phyloP scores from a whole-genome alignment of 2,888 invertebrate genomes.

The Zele albiditarsus region DNA sequence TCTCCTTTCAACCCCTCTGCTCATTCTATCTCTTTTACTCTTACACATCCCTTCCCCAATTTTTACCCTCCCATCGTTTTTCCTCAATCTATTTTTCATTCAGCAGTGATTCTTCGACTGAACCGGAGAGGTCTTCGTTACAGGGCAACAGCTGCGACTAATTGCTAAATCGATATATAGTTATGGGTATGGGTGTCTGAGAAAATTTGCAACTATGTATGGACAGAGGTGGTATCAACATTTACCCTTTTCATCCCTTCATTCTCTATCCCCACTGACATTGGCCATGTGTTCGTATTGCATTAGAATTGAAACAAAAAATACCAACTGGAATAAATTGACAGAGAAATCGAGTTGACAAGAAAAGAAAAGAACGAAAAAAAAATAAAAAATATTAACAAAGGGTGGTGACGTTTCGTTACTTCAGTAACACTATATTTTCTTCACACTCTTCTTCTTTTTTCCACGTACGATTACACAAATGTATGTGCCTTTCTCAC shows the following conservation, averaged over 20 bases:
- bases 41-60: neutral
- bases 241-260: neutral
- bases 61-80: neutral
- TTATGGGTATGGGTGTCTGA: constrained; percentile 3
- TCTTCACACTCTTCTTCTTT: neutral
- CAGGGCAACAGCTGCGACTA: constrained; percentile 57
- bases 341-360: neutral
- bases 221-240: neutral
- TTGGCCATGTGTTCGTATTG: neutral
- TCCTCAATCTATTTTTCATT: constrained; percentile 3
- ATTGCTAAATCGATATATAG: constrained; percentile 53
- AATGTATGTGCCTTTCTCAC: constrained; percentile 17
- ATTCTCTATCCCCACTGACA: neutral
- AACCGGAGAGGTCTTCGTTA: constrained; percentile 47
- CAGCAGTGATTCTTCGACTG: constrained; percentile 42
- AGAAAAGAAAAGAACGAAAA: constrained; percentile 19
- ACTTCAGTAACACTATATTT: constrained; percentile 8
- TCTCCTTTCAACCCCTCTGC: neutral
- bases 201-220: constrained; percentile 17
- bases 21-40: neutral
- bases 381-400: constrained; percentile 5
- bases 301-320: neutral
- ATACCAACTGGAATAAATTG: neutral
- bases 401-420: constrained; percentile 34
- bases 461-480: neutral